Evolutionary conservation across 2,888 invertebrate species (phyloP), one percentile per base, ranked within the genome.

Genomic region (Colletes collaris): DNA sequence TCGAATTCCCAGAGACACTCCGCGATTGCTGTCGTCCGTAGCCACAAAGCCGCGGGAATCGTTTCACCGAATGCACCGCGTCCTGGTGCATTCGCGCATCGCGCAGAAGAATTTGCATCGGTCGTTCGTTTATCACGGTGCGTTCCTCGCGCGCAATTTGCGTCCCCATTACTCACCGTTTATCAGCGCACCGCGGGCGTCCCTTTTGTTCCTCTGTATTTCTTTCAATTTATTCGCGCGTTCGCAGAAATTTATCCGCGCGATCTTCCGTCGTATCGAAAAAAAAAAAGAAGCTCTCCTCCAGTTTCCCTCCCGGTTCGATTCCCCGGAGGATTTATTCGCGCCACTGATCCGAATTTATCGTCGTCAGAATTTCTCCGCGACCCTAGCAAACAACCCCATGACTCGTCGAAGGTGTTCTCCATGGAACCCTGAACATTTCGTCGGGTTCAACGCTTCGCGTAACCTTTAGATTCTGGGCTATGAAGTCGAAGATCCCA

Each of bases 131-230:
- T 83, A 71, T 88, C 85, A 84, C 73, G 65, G 59, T 66, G 60
- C 68, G 66, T 70, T 83, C 60, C 80, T 63, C 72, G 72, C 80
- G 64, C 76, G 88, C 87, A 85, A 87, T 88, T 88, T 81, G 87
- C 83, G 85, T 83, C 80, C 80, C 87, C 88, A 88, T 89, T 88
- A 89, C 83, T 88, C 87, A 85, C 76, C 86, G 87, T 87, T 88
- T 89, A 89, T 89, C 89, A 84, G 86, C 77, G 59, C 69, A 69
- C 76, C 60, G 68, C 59, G 77, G 62, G 27, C 27, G 68, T 46
- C 56, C 67, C 66, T n/a, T 55, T 58, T 65, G 63, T 69, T n/a
- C 72, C 49, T 50, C 58, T 52, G 35, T 64, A 58, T 75, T 77
- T 81, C 76, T 78, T 82, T 79, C 82, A 76, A 83, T 83, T 78